Conservation (phyloP, 1,140 invertebrate species). For the Fopius arisanus region DNA sequence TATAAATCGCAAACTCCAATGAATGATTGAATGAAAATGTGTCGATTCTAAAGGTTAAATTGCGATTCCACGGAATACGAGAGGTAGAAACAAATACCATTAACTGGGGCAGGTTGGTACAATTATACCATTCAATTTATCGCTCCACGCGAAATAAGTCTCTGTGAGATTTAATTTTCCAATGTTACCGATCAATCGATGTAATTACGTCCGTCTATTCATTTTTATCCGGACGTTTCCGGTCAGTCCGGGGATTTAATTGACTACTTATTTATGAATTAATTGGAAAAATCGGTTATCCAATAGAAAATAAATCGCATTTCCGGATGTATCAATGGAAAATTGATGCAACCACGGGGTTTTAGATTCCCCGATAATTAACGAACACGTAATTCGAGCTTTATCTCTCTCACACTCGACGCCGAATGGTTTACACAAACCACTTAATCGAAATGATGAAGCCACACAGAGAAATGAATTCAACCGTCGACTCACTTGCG, state of each 20-base stretch:
- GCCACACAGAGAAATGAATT: background rate
- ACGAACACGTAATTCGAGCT: background rate
- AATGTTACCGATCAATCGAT: too few species aligned
- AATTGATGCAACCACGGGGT: too few species aligned
- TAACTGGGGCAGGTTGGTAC: background rate
- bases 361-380: background rate
- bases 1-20: background rate
- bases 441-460: slow-evolving; percentile 1
- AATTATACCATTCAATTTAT: background rate
- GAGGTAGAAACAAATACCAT: background rate
- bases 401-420: background rate
- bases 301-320: too few species aligned
- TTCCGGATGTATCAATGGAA: too few species aligned
- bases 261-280: too few species aligned
- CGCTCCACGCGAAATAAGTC: too few species aligned
- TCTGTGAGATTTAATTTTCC: too few species aligned
- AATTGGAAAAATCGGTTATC: too few species aligned
- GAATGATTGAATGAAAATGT: background rate
- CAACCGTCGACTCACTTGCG: background rate
- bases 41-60: background rate
- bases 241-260: too few species aligned
- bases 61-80: background rate
- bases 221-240: too few species aligned
- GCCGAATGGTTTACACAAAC: background rate
- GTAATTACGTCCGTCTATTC: too few species aligned